phyloP scores from a whole-genome alignment of 2,113 vertebrate species.

The Hucho hucho region DNA sequence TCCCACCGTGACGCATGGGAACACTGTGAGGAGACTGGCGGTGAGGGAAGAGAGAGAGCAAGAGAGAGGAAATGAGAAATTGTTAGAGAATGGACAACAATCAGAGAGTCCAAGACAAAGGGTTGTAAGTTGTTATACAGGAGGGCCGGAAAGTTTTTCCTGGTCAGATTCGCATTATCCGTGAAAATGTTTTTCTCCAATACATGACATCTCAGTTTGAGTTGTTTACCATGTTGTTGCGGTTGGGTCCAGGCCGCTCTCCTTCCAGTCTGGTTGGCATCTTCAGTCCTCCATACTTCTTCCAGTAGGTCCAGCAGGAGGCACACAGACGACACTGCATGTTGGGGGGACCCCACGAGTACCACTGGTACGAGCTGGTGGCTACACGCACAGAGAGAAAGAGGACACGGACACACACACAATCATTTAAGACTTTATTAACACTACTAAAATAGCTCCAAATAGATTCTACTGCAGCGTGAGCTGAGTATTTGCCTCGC shows the following conservation, averaged over 20 bases:
- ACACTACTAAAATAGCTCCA: conserved; percentile 38
- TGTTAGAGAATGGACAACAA: too few relatives aligned
- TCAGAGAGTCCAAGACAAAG: too few relatives aligned
- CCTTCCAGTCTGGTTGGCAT: conserved; percentile 97
- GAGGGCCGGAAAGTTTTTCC: too few relatives aligned
- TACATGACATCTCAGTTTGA: background rate
- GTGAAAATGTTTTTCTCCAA: too few relatives aligned
- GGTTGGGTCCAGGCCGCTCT: conserved; percentile 94
- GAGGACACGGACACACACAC: background rate
- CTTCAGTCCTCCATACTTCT: conserved; percentile 99
- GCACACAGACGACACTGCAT: conserved; percentile 98
- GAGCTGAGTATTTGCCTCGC: background rate
- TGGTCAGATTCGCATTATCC: too few relatives aligned
- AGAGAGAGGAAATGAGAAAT: background rate
- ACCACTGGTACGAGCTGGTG: conserved; percentile 98
- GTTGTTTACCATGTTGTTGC: conserved; percentile 84
- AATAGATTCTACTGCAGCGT: conserved; percentile 34
- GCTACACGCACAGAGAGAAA: conserved; percentile 74
- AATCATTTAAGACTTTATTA: conserved; percentile 46
- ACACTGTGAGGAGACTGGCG: conserved; percentile 88
- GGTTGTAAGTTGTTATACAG: too few relatives aligned
- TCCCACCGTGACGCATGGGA: conserved; percentile 85
- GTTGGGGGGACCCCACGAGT: conserved; percentile 98
- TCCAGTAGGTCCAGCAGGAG: conserved; percentile 99
- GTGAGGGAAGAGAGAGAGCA: background rate